Evolutionary conservation across 2,888 invertebrate genomes (phyloP).

Genomic region (Noctua janthina): DNA sequence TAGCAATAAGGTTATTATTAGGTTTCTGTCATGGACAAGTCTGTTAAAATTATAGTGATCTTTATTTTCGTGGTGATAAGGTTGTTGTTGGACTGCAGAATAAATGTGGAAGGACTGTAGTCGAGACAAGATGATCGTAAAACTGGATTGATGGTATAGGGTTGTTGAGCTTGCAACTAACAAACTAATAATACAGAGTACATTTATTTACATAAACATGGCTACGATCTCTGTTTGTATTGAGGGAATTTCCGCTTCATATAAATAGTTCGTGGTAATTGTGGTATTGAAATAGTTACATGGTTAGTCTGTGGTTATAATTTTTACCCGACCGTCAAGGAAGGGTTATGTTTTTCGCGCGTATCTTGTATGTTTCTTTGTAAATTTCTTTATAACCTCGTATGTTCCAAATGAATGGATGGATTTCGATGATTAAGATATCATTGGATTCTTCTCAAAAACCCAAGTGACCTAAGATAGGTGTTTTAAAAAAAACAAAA

Average conservation of each 20-base stretch:
- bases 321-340: neutral
- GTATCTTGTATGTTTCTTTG: too few species aligned
- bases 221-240: constrained; percentile 38
- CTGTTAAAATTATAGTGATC: neutral
- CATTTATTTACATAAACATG: constrained; percentile 43
- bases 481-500: too few species aligned
- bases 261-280: constrained; percentile 8
- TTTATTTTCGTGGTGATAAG: neutral
- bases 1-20: neutral
- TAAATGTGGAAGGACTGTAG: neutral
- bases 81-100: neutral
- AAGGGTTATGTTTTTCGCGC: too few species aligned
- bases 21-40: neutral
- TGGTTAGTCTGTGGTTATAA: neutral
- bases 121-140: constrained; percentile 37
- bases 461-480: too few species aligned
- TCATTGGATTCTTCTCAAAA: too few species aligned
- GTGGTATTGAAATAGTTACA: neutral
- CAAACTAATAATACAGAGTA: constrained; percentile 32
- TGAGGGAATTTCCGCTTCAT: constrained; percentile 29
- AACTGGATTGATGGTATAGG: constrained; percentile 14
- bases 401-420: too few species aligned
- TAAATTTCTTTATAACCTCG: too few species aligned
- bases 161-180: constrained; percentile 20
- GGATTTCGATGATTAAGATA: too few species aligned